Evolutionary conservation across 2,888 invertebrate genomes (phyloP).

Genomic region (Aquatica leii): DNA sequence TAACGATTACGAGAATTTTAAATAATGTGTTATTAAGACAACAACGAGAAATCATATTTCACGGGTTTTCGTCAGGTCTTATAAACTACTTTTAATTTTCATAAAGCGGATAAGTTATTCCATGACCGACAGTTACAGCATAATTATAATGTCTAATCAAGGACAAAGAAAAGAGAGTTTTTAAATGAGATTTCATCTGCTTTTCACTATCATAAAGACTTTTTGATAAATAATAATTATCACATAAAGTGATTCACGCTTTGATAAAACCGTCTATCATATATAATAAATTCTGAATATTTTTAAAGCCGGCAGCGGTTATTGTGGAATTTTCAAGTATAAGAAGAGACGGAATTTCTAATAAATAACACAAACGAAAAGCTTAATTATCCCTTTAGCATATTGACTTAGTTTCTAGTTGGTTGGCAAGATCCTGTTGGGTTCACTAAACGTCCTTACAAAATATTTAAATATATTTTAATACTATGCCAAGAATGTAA

Average conservation of each 20-base stretch:
- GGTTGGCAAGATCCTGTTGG: too few relatives aligned
- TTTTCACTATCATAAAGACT: not conserved
- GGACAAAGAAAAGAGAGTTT: not conserved
- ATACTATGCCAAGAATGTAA: too few relatives aligned
- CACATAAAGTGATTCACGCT: not conserved
- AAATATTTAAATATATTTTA: too few relatives aligned
- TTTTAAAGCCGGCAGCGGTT: not conserved
- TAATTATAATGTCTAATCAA: conserved; percentile 9
- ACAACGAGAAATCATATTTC: not conserved
- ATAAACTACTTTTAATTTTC: too few relatives aligned
- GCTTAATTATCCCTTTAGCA: too few relatives aligned
- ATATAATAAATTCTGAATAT: not conserved
- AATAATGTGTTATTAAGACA: not conserved
- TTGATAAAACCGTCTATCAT: not conserved
- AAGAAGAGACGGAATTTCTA: too few relatives aligned
- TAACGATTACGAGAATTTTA: not conserved
- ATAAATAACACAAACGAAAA: too few relatives aligned
- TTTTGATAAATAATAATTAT: not conserved
- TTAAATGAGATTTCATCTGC: not conserved
- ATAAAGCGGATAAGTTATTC: too few relatives aligned
- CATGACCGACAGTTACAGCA: not conserved
- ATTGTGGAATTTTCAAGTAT: not conserved
- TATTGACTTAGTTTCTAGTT: too few relatives aligned
- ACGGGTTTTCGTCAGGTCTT: not conserved
- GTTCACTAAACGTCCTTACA: too few relatives aligned